Evolutionary conservation across 2,797 vertebrate species (phyloP), one percentile per base, ranked within the genome.

Genomic region (Acridotheres tristis): DNA sequence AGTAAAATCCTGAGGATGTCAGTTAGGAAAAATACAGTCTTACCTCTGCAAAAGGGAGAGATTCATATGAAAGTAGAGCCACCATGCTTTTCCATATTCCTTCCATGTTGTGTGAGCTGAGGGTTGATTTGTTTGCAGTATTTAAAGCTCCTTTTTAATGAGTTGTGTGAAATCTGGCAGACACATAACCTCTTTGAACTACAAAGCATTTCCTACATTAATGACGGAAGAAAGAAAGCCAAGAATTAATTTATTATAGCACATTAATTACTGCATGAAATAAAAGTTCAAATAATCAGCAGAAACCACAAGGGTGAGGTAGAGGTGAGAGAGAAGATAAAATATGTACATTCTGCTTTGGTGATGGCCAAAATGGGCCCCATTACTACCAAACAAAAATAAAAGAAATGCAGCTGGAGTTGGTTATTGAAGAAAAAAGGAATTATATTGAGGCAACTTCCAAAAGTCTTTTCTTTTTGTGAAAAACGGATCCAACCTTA

Each of bases 201-300:
- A 86, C 69, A 92, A 95, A 94, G 90, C 77, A 50, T 85, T 93
- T 92, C 51, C 79, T 96, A 45, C 71, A 93, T 94, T 95, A 95
- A 95, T 87, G 69, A 92, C 85, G 72, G 40, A 86, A 59, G 34
- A 83, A 89, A 82, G 59, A 23, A 94, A 89, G 47, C 34, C 76
- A 89, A 71, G 74, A 79, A 89, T 94, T 93, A 74, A 88, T 92
- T 86, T 84, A 88, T 78, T 75, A 76, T 34, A 75, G 67, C n/a
- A 62, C 22, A 53, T 87, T 90, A 95, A 92, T 97, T 96, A 91
- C 63, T 86, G 40, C 38, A 81, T 59, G 50, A 92, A 94, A 72
- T 85, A 53, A 71, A 91, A 93, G 65, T 93, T 85, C 66, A 94
- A 78, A 79, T 74, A 85, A 89, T 58, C 65, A 58, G 19, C 26